A percentile compares a stretch with the other conserved stretches of the same genome.
Conservation (phyloP, 2,888 invertebrate genomes). For the Koerneria pararmatus region DNA sequence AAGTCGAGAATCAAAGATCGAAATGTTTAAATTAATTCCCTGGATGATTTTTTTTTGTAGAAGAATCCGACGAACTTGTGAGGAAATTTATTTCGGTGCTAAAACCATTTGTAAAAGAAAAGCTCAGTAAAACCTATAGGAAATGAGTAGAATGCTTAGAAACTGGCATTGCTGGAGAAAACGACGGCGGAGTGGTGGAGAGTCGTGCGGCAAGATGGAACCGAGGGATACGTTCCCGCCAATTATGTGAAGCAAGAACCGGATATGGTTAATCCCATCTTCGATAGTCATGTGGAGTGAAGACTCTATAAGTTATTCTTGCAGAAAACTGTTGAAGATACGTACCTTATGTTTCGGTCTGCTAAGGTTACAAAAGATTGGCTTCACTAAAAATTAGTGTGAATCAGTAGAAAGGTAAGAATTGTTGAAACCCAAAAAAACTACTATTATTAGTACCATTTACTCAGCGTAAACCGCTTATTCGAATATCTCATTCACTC, state of each 20-base stretch:
- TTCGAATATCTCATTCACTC: too few species aligned
- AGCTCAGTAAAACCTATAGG: not conserved
- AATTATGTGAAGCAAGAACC: conserved; percentile 84
- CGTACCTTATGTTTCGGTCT: not conserved
- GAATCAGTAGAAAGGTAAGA: not conserved
- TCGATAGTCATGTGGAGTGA: too few species aligned
- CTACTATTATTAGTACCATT: too few species aligned
- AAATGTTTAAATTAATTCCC: not conserved
- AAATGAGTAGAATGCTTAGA: too few species aligned
- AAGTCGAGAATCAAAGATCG: not conserved
- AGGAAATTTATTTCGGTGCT: conserved; percentile 3
- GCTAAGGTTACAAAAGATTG: too few species aligned
- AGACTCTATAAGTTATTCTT: conserved; percentile 53
- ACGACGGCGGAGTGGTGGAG: conserved; percentile 89
- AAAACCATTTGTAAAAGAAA: not conserved
- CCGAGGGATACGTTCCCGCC: conserved; percentile 87
- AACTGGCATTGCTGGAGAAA: conserved; percentile 86
- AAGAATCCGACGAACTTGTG: not conserved
- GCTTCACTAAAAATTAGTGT: too few species aligned
- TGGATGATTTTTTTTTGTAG: not conserved
- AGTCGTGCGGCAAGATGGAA: conserved; percentile 76
- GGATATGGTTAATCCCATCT: conserved; percentile 61
- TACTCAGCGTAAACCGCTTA: too few species aligned
- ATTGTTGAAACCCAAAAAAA: too few species aligned
- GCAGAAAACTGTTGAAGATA: not conserved